These are phyloP conservation scores for Cryptoprocta ferox DNA, from an alignment of 2,797 vertebrate species.

Conservation along the genomic window DNA sequence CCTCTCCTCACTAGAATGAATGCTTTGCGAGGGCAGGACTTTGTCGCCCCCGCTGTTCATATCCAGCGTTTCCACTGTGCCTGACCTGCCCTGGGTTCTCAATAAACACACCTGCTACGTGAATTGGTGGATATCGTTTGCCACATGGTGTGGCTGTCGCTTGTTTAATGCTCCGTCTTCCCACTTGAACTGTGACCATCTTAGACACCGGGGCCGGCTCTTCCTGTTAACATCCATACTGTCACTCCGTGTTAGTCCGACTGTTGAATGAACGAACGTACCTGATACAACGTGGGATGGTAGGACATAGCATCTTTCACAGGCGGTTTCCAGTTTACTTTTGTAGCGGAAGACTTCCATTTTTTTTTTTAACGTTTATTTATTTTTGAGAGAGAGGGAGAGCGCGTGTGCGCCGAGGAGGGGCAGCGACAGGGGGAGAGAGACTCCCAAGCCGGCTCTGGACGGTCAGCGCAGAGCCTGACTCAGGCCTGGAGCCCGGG, in stretches of 20 bases:
- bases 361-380: no score
- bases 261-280: not conserved
- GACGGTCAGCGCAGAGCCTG: no score
- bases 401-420: no score
- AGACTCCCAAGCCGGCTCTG: no score
- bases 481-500: no score
- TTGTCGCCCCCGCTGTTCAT: not conserved
- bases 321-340: not conserved
- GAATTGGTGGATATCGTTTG: not conserved
- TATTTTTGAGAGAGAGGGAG: no score
- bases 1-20: not conserved
- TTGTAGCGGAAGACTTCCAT: not conserved
- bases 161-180: not conserved
- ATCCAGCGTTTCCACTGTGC: not conserved
- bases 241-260: not conserved
- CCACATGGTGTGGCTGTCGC: accelerated
- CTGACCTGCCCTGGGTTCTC: not conserved
- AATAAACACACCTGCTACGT: not conserved
- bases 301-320: not conserved
- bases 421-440: no score
- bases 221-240: not conserved
- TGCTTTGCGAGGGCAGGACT: not conserved
- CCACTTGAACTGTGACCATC: not conserved
- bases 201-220: not conserved
- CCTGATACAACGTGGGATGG: not conserved